Evolutionary conservation across 2,113 vertebrate genomes (phyloP).

Genomic region (Leptocoma aspasia): DNA sequence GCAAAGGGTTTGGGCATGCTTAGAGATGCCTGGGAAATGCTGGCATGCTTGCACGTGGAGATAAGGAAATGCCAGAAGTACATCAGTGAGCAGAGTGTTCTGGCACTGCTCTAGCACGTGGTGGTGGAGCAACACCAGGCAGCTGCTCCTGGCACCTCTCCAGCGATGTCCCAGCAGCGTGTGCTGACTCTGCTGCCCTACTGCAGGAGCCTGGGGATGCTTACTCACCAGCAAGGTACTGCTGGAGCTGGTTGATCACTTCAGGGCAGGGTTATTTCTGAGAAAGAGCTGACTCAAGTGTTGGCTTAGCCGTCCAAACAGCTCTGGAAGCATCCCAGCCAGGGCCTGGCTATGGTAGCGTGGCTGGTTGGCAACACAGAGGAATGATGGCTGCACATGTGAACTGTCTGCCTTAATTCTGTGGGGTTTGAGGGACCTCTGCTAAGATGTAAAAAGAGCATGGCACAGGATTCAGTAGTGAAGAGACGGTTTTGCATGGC

Average conservation of each 20-base stretch:
- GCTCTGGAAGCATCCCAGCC: background rate
- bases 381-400: background rate
- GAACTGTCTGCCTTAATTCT: background rate
- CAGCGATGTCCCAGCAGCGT: accelerated
- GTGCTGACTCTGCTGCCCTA: background rate
- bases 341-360: background rate
- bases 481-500: background rate
- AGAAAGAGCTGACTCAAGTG: background rate
- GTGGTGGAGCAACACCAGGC: background rate
- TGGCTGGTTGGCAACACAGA: background rate
- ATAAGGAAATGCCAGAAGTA: background rate
- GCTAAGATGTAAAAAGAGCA: background rate
- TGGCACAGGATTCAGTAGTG: accelerated
- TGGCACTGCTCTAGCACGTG: background rate
- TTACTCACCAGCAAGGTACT: background rate
- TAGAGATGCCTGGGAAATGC: accelerated
- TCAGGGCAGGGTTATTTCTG: background rate
- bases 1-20: background rate
- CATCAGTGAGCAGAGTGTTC: too few species aligned
- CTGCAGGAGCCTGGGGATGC: background rate
- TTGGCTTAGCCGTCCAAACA: background rate
- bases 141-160: background rate
- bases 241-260: background rate
- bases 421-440: background rate
- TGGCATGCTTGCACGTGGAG: background rate